Conservation (phyloP, 2,888 invertebrate genomes). For the Gisinianus flammeolus region DNA sequence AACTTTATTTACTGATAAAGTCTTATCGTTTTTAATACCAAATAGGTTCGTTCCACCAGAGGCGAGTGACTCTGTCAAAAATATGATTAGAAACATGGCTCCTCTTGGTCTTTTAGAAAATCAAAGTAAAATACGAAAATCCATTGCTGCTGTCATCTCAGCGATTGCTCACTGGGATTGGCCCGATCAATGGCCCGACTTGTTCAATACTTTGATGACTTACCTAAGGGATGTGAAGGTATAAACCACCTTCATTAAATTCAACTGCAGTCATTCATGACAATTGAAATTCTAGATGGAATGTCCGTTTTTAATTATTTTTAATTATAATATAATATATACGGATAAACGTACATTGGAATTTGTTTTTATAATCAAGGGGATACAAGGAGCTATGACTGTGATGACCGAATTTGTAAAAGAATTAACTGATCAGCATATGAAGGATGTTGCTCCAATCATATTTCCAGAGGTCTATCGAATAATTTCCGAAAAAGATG, state of each 20-base stretch:
- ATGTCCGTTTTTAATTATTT: background rate
- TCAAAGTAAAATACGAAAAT: conserved; percentile 67
- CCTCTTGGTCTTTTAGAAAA: conserved; percentile 71
- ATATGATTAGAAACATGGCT: conserved; percentile 69
- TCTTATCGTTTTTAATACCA: background rate
- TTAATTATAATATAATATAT: background rate
- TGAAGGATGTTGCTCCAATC: conserved; percentile 72
- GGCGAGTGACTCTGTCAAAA: conserved; percentile 67
- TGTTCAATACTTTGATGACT: conserved; percentile 72
- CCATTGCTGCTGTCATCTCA: conserved; percentile 72
- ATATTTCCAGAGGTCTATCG: conserved; percentile 74
- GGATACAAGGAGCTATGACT: conserved; percentile 75
- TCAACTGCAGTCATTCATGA: no score
- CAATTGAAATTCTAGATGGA: no score
- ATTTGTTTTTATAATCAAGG: conserved; percentile 33
- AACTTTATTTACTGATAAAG: no score
- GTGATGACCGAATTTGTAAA: conserved; percentile 73
- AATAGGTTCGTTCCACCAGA: conserved; percentile 66
- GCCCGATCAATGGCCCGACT: conserved; percentile 74
- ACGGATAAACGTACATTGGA: background rate
- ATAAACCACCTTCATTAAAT: no score
- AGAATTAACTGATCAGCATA: conserved; percentile 70
- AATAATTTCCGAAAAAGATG: conserved; percentile 70
- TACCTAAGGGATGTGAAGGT: conserved; percentile 69
- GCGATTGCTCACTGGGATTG: conserved; percentile 76